These are phyloP conservation scores for Leptobrachium leishanense DNA, from an alignment of 2,113 vertebrate genomes.

Conservation along the genomic window DNA sequence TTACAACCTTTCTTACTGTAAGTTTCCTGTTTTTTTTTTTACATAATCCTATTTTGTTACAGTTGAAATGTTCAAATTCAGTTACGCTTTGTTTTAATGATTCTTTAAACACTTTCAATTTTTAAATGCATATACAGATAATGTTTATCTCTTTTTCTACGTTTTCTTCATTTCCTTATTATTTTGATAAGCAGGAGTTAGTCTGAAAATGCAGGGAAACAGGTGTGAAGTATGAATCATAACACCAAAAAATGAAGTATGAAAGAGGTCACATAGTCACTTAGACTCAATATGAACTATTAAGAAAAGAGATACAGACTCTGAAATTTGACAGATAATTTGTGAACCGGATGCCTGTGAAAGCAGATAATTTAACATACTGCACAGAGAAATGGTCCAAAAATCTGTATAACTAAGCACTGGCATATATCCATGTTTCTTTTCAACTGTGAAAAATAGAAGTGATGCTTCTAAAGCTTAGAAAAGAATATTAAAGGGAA, in stretches of 20 bases:
- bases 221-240: constrained; percentile 43
- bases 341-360: constrained; percentile 45
- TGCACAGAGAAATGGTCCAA: constrained; percentile 40
- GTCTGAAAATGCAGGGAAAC: constrained; percentile 31
- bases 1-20: not conserved
- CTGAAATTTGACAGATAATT: constrained; percentile 47
- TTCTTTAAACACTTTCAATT: not conserved
- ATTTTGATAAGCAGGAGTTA: constrained; percentile 27
- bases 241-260: constrained; percentile 35
- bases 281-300: constrained; percentile 34
- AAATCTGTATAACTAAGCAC: constrained; percentile 47
- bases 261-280: constrained; percentile 37
- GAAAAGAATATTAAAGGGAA: constrained; percentile 23
- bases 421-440: constrained; percentile 46
- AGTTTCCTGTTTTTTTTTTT: not conserved
- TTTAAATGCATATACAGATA: not conserved
- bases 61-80: not conserved
- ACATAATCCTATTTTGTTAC: not conserved
- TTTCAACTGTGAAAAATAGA: constrained; percentile 41
- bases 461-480: constrained; percentile 42
- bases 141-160: constrained; percentile 20
- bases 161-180: constrained; percentile 37
- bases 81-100: not conserved
- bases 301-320: constrained; percentile 43
- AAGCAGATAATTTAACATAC: constrained; percentile 47